Base-by-base conservation (phyloP, 2,888 invertebrate species). In the Unio pictorum region DNA sequence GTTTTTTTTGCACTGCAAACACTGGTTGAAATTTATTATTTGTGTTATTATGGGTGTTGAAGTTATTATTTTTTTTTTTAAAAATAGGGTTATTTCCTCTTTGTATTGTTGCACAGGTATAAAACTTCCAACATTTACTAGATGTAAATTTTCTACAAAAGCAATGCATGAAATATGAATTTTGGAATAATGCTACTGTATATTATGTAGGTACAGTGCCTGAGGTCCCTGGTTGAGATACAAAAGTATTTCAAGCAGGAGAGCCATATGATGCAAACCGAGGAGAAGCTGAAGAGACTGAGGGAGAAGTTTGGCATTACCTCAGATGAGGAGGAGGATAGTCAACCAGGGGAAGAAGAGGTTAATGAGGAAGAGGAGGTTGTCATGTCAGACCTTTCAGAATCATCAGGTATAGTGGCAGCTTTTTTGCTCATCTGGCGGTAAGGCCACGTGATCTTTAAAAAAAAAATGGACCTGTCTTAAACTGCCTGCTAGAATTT, bases 281-380 rank as follows among this genome's bases (percentile, higher is more conserved):
- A 92, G 81, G 89, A 90, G 0, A 92, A 93, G 74, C 84, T 93
- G 1, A 83, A 89, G 54, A 81, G 89, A 0, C 79, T 93, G 30
- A 64, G 70, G 56, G 68, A 65, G 3, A 83, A 83, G 56, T 77
- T 94, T 94, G 74, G 95, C 88, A 80, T 86, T 23, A 61, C 20
- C 18, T 58, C 68, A 11, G 80, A 74, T 2, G 34, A 73, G 30
- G 81, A 80, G 30, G 83, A 82, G 55, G 79, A 78, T n/a, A 73
- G 70, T 61, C 73, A 74, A 79, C 71, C 74, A 11, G 67, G 63
- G 20, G 77, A 72, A 6, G 73, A 28, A 15, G 63, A 64, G 23
- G 78, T 68, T 1, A 86, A 86, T 54, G 83, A 79, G 11, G 81
- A 76, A 58, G 85, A 76, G 7, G 69, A 80, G 30, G 68, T 79